Base-by-base conservation (phyloP, 1,140 invertebrate species). In the Atopsyche davidsoni region DNA sequence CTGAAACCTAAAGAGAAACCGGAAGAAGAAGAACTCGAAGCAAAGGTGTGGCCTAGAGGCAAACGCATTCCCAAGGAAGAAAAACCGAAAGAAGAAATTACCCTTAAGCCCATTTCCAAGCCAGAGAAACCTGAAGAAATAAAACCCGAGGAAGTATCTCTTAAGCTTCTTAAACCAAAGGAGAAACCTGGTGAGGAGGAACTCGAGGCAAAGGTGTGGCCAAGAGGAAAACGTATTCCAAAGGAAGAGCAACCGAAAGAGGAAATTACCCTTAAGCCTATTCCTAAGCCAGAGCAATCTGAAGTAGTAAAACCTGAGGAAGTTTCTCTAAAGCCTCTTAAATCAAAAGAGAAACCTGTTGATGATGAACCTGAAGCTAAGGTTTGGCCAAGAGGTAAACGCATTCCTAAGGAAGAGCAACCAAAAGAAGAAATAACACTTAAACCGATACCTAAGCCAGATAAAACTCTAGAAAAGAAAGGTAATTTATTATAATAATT, bases 211-310 rank as follows among this genome's bases (percentile, higher is more conserved):
- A 67, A 67, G 49, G 55, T 66, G 46, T 71, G 70, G 67, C 70
- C 66, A 11, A 64, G 60, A 32, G 70, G 70, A 41, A 72, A 70
- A 55, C 63, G 64, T 46, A 65, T 63, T n/a, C 61, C 66, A 14
- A 60, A 65, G n/a, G 64, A 68, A 59, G 67, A 69, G 55, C 54
- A 62, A 53, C 52, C 62, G 19, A 67, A 70, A 48, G 48, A 62
- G 52, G 52, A 53, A 42, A 60, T 74, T 2, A 59, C 65, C 23
- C 59, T 79, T 1, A 77, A 79, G 50, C 74, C 75, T 2, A 72
- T 72, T 43, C 68, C 70, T 21, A 57, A 68, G 19, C 64, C 57
- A 64, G 66, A 50, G 17, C 53, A 60, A 17, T 55, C 62, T 38
- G 43, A 9, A 46, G 59, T 62, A 17, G 58, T 68, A 60, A 53